Evolutionary conservation across 2,113 vertebrate genomes (phyloP), one percentile per base, ranked within the genome.

Genomic region (Athene cunicularia): DNA sequence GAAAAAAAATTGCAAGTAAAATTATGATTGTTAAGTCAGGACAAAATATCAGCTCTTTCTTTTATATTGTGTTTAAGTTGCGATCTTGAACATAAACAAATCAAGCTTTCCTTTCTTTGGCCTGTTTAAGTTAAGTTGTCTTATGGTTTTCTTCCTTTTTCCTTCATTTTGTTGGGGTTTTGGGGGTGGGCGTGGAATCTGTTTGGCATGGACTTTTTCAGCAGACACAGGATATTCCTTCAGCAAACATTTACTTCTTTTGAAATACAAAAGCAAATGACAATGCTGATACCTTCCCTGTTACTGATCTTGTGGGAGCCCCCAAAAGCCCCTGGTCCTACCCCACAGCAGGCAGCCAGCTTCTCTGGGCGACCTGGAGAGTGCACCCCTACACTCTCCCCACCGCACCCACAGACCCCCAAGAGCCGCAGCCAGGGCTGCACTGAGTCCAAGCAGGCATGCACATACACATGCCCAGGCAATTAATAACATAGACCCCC

Each of bases 291-390:
- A 47, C 17, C 17, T 20, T 21, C 30, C 6, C 28, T 6, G 6
- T 11, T 14, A 24, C 28, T 6, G n/a, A 4, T 2, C 24, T 3
- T 0, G n/a, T 1, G 1, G 80, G 17, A 47, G 12, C 19, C 17
- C 52, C 41, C 12, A 0, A 3, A 32, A 15, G n/a, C 10, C 35
- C 35, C 63, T 4, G 30, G 9, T 8, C 7, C 14, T 47, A 17
- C 22, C 7, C 6, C 21, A 11, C 53, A 5, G 21, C 0, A 8
- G 15, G 60, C 77, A 11, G 49, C 21, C 1, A 7, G 21, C 45
- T 41, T 19, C 45, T 43, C 20, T 3, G 32, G 27, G 45, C 1
- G 4, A 35, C 52, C 32, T 24, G 5, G 28, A 10, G 11, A 30
- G 15, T 21, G 45, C 7, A 5, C 28, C 30, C 21, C 37, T 12